Evolutionary conservation across 2,797 vertebrate species (phyloP), one percentile per base, ranked within the genome.

Genomic region (Pipistrellus kuhlii): DNA sequence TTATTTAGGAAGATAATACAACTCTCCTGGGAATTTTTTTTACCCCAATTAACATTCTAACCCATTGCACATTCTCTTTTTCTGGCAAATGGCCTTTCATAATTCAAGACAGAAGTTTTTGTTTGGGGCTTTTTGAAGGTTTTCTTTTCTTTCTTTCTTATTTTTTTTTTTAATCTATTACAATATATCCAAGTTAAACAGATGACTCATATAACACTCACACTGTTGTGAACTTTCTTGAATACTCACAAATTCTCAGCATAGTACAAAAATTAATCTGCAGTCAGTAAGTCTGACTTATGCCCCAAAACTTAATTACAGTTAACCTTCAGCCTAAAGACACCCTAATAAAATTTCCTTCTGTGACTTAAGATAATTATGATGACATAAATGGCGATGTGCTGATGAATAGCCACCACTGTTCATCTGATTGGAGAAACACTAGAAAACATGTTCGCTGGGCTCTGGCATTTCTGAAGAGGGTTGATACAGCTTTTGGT

Each of bases 291-390:
- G 86, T 83, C 94, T 97, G 96, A 97, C 88, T 96, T 97, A 71
- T 97, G 96, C 94, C 93, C 96, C 53, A 75, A 41, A 7, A 88
- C 32, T 95, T 96, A 93, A 97, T 97, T 96, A 93, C 97, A 98
- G 53, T 95, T 96, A 97, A 96, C 80, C 85, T 78, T 82, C 83
- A 95, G 46, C 44, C 96, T 94, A 92, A 78, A 80, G 72, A 97
- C 80, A 76, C n/a, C 83, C 71, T 80, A 69, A 53, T 86, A 51
- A 88, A 94, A 95, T 96, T 96, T 78, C 75, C 88, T 86, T 93
- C 66, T 94, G 66, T 71, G 89, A 53, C 87, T 66, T 59, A 94
- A 94, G 94, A 96, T 59, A 53, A 81, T 96, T 92, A 93, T 7
- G 92, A 73, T 95, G 96, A 95, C 96, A 96, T 96, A 71, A 97